These are phyloP conservation scores for Parotocinclus haroldoi DNA, from an alignment of 2,797 vertebrate genomes.

Conservation along the genomic window DNA sequence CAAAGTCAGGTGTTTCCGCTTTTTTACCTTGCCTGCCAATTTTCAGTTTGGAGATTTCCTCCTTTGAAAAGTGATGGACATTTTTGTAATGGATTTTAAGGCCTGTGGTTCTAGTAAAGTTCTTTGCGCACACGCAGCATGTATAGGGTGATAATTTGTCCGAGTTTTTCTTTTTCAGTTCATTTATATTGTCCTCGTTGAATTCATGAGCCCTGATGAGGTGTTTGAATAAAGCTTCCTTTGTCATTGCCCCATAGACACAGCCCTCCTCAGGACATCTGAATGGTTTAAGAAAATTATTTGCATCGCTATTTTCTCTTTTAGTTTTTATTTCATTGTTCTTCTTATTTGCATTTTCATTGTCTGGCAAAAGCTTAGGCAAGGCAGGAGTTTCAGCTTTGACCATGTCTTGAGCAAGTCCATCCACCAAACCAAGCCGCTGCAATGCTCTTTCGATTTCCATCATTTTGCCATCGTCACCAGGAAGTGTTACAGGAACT, in stretches of 20 bases:
- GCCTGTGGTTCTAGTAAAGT: slow-evolving; percentile 96
- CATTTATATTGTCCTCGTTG: slow-evolving; percentile 87
- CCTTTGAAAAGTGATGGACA: slow-evolving; percentile 89
- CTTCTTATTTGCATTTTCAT: slow-evolving; percentile 52
- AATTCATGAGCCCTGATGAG: slow-evolving; percentile 90
- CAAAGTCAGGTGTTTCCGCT: slow-evolving; percentile 1
- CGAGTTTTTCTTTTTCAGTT: slow-evolving; percentile 94
- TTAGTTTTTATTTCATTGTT: slow-evolving; percentile 58
- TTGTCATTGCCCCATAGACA: slow-evolving; percentile 95
- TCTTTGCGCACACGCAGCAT: slow-evolving; percentile 94
- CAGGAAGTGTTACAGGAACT: slow-evolving; percentile 56
- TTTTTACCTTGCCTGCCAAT: slow-evolving; percentile 63
- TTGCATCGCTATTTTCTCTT: slow-evolving; percentile 69
- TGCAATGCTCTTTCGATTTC: slow-evolving; percentile 90
- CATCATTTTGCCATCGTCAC: slow-evolving; percentile 81
- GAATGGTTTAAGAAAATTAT: slow-evolving; percentile 89
- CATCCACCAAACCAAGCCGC: slow-evolving; percentile 83
- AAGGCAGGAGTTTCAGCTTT: slow-evolving; percentile 22
- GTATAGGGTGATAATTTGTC: slow-evolving; percentile 92
- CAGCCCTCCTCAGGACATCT: slow-evolving; percentile 88
- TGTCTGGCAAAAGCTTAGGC: slow-evolving; percentile 7
- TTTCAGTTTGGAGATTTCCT: slow-evolving; percentile 89
- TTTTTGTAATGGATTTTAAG: slow-evolving; percentile 96
- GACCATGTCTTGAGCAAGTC: slow-evolving; percentile 32
- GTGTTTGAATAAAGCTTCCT: slow-evolving; percentile 96